Percentiles rank a stretch among this genome's conserved stretches.
Conservation (phyloP, 2,113 vertebrate species). For the Charina bottae region DNA sequence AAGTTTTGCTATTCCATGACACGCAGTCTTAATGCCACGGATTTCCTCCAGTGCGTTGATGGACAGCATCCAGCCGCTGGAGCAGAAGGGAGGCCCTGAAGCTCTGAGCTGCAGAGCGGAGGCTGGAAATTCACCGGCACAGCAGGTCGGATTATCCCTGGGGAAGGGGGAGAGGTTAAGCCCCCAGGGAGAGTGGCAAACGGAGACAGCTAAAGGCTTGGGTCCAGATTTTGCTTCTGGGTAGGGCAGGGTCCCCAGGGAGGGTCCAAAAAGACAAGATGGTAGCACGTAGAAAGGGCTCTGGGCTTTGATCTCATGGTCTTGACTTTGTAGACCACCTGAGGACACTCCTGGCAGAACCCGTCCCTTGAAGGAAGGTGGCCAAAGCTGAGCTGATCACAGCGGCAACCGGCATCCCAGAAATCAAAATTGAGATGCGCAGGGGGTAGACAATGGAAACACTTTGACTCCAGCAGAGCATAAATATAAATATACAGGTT, state of each 20-base stretch:
- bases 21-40: slow-evolving; percentile 28
- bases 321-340: too few species aligned
- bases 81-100: slow-evolving; percentile 40
- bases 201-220: background rate
- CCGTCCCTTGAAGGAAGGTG: background rate
- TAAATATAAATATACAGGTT: too few species aligned
- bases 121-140: background rate
- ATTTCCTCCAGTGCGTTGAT: slow-evolving; percentile 51
- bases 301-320: too few species aligned
- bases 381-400: background rate
- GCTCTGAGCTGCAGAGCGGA: background rate
- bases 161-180: slow-evolving; percentile 13
- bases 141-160: slow-evolving; percentile 14
- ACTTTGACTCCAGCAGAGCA: background rate
- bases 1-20: slow-evolving; percentile 58
- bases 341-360: too few species aligned
- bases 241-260: background rate
- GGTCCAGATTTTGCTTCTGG: background rate
- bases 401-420: too few species aligned
- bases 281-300: too few species aligned
- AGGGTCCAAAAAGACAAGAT: too few species aligned
- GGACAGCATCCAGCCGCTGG: background rate
- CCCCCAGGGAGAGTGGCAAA: background rate
- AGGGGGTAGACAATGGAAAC: background rate
- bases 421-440: too few species aligned